A percentile compares a stretch with the other conserved stretches of the same genome.
Evolutionary conservation across 1,140 invertebrate species (phyloP).

Genomic region (Brachionus manjavacas): DNA sequence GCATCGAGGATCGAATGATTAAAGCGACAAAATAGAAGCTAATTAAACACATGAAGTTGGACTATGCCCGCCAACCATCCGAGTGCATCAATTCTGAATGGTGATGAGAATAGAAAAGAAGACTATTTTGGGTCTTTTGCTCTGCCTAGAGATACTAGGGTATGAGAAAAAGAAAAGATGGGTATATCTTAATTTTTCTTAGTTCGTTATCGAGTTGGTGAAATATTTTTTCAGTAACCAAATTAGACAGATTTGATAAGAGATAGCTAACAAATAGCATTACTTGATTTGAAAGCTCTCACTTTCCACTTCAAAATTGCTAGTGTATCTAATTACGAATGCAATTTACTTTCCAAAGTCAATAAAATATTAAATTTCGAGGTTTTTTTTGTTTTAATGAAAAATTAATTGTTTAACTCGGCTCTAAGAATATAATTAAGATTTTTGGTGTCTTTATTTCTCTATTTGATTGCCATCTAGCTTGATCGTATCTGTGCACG

Average conservation of each 20-base stretch:
- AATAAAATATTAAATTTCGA: constrained; percentile 15
- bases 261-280: not conserved
- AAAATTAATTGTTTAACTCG: constrained; percentile 15
- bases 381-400: constrained; percentile 18
- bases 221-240: not conserved
- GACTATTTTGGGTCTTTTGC: not conserved
- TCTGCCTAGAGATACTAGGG: not conserved
- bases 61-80: not conserved
- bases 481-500: not conserved
- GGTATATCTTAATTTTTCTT: not conserved
- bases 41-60: not conserved
- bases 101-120: not conserved
- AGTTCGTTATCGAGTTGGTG: not conserved
- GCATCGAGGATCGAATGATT: not conserved
- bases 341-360: constrained; percentile 31
- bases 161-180: not conserved
- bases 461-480: not conserved
- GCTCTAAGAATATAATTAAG: not conserved
- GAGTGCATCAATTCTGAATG: too few species aligned
- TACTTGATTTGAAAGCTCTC: not conserved
- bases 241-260: not conserved
- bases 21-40: not conserved
- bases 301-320: not conserved
- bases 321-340: constrained; percentile 26
- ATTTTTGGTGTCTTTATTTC: not conserved